Conservation (phyloP, 1,140 invertebrate species). For the Trichonephila clavipes region DNA sequence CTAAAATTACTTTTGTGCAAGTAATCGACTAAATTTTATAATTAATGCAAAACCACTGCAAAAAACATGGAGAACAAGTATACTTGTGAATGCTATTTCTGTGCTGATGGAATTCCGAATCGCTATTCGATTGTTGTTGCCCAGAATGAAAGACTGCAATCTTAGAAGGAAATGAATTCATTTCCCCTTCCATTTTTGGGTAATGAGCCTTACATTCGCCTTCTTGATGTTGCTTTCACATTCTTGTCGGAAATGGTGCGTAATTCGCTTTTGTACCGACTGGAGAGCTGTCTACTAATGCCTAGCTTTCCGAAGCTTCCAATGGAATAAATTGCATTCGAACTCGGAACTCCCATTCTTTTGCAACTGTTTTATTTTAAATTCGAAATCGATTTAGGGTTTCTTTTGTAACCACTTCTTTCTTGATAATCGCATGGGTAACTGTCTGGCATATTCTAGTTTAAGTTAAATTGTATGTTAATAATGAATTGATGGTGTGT, state of each 20-base stretch:
- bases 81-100: no score
- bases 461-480: not conserved
- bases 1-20: no score
- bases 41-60: no score
- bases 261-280: slow-evolving; percentile 26
- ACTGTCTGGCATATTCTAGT: not conserved
- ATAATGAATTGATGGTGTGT: not conserved
- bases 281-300: not conserved
- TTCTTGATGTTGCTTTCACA: slow-evolving; percentile 39
- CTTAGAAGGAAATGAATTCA: slow-evolving; percentile 25
- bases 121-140: no score
- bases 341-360: not conserved
- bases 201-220: slow-evolving; percentile 38
- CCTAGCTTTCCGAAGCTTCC: not conserved
- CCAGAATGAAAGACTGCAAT: not conserved
- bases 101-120: no score
- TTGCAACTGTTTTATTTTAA: not conserved
- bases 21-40: no score
- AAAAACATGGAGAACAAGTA: no score
- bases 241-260: slow-evolving; percentile 42
- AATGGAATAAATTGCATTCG: not conserved
- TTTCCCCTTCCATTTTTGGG: slow-evolving; percentile 25
- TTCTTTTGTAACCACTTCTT: not conserved
- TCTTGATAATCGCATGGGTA: not conserved
- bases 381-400: not conserved